Conservation (phyloP, 2,888 invertebrate genomes). For the Phytoseiulus persimilis region DNA sequence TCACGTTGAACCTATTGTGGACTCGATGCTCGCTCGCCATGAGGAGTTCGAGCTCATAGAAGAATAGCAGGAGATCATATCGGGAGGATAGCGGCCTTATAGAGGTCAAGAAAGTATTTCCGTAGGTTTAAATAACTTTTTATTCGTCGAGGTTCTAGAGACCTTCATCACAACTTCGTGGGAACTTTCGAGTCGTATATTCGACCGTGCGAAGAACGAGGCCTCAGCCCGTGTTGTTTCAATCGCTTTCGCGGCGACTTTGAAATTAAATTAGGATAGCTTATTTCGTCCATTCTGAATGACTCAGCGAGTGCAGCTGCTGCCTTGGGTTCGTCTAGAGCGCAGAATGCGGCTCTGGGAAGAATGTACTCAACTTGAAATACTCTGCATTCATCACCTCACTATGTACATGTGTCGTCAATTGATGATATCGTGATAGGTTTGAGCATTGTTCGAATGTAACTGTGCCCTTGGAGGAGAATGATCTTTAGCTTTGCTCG, state of each 20-base stretch:
- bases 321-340: neutral
- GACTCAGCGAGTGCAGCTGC: neutral
- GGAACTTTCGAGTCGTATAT: neutral
- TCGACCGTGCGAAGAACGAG: neutral
- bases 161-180: neutral
- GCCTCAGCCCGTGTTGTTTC: neutral
- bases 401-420: neutral
- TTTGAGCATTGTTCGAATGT: neutral
- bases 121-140: neutral
- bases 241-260: neutral
- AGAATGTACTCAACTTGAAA: neutral
- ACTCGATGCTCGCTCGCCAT: too few relatives aligned
- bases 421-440: neutral
- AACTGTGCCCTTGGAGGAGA: neutral
- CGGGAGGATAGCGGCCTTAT: too few relatives aligned
- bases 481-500: neutral
- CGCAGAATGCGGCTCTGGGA: neutral
- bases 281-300: neutral
- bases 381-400: neutral
- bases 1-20: too few relatives aligned
- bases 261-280: neutral
- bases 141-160: neutral
- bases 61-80: too few relatives aligned
- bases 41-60: too few relatives aligned
- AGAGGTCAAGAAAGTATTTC: too few relatives aligned